Percentiles rank a stretch among this genome's conserved stretches.
These are phyloP conservation scores for Rhinoraja longicauda DNA, from an alignment of 2,797 vertebrate genomes.

Conservation along the genomic window DNA sequence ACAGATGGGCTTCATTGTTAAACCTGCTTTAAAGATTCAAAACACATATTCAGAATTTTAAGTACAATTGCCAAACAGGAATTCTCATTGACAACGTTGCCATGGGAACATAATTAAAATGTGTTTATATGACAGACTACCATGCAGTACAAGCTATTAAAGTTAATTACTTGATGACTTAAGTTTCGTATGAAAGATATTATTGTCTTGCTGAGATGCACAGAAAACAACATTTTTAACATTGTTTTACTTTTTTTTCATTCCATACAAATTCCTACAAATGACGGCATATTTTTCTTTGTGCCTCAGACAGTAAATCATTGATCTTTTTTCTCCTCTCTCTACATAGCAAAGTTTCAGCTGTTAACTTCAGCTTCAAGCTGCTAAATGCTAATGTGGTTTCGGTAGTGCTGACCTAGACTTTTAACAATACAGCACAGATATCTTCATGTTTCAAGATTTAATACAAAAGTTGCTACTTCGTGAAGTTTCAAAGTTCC, in stretches of 20 bases:
- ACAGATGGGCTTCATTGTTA: constrained; percentile 17
- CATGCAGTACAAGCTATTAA: neutral
- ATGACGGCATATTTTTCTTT: neutral
- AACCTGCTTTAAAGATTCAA: constrained; percentile 19
- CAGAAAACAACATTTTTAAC: neutral
- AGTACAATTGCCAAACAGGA: constrained; percentile 34
- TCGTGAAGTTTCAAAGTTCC: neutral
- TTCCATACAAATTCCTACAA: constrained; percentile 18
- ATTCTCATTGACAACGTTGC: constrained; percentile 23
- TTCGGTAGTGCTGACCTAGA: neutral
- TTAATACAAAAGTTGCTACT: neutral
- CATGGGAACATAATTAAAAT: constrained; percentile 30
- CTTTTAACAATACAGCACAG: neutral
- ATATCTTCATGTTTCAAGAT: neutral
- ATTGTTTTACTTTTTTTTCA: neutral
- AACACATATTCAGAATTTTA: constrained; percentile 32
- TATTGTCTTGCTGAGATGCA: neutral
- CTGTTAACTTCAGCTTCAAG: constrained; percentile 8
- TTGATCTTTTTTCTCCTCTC: neutral
- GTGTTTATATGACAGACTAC: constrained; percentile 30
- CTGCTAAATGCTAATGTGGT: neutral
- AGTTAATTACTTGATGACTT: neutral
- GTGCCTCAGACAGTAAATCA: neutral
- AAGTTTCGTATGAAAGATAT: neutral
- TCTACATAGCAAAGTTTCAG: neutral